phyloP scores from a whole-genome alignment of 2,888 invertebrate species.

The Tenthredo distinguenda region DNA sequence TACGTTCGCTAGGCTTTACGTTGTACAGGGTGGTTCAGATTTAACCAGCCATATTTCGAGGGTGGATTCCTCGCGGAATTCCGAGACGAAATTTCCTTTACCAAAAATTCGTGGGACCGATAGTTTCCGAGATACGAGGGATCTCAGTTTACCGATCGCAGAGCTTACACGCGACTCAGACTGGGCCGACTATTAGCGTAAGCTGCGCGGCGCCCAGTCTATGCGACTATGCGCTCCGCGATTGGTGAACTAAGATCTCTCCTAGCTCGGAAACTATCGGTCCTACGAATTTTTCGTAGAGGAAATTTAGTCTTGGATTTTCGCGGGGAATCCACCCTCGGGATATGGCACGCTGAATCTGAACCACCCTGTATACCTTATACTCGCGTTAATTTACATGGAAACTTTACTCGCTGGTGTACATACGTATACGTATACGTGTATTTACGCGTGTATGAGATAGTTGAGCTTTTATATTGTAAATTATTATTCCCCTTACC shows the following conservation, averaged over 20 bases:
- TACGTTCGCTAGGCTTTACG: too few relatives aligned
- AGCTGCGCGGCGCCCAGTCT: too few relatives aligned
- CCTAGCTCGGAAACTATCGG: background rate
- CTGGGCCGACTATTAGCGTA: too few relatives aligned
- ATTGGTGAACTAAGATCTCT: background rate
- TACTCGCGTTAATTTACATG: constrained; percentile 2
- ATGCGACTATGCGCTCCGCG: too few relatives aligned
- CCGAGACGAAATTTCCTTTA: too few relatives aligned
- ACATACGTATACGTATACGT: background rate
- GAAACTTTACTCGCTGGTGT: constrained; percentile 27
- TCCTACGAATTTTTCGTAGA: background rate
- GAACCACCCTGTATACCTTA: background rate
- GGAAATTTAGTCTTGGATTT: background rate
- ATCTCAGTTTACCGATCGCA: too few relatives aligned
- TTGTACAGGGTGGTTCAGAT: background rate
- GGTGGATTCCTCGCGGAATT: too few relatives aligned
- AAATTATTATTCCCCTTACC: constrained; percentile 69
- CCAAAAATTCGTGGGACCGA: too few relatives aligned
- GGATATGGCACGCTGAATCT: background rate
- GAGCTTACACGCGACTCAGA: too few relatives aligned
- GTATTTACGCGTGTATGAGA: background rate
- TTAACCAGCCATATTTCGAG: too few relatives aligned
- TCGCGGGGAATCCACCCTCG: background rate
- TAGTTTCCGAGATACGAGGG: too few relatives aligned
- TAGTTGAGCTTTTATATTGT: constrained; percentile 71